A percentile compares a stretch with the other conserved stretches of the same genome.
phyloP scores from a whole-genome alignment of 2,888 invertebrate species.

The Rambutsinella grinnellia region DNA sequence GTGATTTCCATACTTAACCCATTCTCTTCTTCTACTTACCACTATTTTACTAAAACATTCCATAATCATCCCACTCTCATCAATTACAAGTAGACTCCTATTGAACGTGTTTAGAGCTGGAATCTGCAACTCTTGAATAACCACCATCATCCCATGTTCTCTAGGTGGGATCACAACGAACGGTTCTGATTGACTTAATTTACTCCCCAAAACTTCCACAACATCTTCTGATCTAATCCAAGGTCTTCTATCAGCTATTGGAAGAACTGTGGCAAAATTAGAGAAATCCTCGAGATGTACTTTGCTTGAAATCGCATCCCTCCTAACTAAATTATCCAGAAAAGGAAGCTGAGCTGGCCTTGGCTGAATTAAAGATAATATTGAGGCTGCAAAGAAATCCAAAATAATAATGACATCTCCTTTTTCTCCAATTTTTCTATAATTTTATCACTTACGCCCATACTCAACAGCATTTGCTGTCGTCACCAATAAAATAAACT shows the following conservation, averaged over 20 bases:
- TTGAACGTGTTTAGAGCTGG: constrained; percentile 36
- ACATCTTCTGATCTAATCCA: constrained; percentile 34
- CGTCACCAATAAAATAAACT: no score
- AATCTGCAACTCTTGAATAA: constrained; percentile 48
- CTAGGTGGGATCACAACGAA: constrained; percentile 40
- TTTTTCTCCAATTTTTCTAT: neutral
- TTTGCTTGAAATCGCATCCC: neutral
- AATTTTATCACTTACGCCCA: constrained; percentile 36
- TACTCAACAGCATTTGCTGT: constrained; percentile 3
- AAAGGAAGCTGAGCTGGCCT: neutral
- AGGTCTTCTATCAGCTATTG: constrained; percentile 10
- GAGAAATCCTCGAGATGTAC: constrained; percentile 43
- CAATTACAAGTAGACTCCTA: constrained; percentile 19
- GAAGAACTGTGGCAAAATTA: constrained; percentile 38
- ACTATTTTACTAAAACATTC: constrained; percentile 34
- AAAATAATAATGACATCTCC: neutral
- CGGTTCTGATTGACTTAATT: no score
- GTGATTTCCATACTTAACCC: no score
- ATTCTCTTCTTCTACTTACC: no score
- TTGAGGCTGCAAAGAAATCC: constrained; percentile 20
- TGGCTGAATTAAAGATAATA: neutral
- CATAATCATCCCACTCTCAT: constrained; percentile 30
- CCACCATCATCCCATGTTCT: constrained; percentile 46
- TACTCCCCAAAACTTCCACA: constrained; percentile 17
- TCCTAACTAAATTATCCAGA: neutral